Percentiles rank a stretch among this genome's conserved stretches.
Evolutionary conservation across 2,888 invertebrate species (phyloP).

Genomic region (Ommatoiulus sabulosus): DNA sequence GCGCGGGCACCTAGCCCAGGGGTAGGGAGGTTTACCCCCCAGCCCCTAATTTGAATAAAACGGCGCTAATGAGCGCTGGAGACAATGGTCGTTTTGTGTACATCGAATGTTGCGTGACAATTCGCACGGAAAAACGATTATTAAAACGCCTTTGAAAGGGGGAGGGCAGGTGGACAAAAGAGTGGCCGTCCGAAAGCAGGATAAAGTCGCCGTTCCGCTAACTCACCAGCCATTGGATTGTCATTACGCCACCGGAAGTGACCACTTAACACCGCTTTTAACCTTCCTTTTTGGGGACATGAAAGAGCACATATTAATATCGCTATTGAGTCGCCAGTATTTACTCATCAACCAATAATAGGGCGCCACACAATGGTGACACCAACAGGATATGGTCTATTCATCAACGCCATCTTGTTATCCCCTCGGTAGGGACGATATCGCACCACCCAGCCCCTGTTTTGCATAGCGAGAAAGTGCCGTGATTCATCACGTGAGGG

Average conservation of each 20-base stretch:
- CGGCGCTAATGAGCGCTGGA: background rate
- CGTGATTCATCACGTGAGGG: too few species aligned
- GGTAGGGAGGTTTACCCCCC: background rate
- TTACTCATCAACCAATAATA: background rate
- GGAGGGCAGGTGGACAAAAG: background rate
- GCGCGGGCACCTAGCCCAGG: background rate
- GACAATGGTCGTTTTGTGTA: background rate
- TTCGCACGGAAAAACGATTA: background rate
- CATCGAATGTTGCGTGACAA: background rate
- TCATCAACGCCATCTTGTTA: background rate
- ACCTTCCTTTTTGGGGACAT: background rate
- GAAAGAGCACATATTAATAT: background rate
- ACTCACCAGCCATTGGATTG: background rate
- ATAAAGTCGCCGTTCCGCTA: background rate
- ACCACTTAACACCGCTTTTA: background rate
- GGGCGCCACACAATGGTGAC: background rate
- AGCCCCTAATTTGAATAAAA: background rate
- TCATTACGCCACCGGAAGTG: slow-evolving; percentile 38
- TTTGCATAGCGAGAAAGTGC: background rate
- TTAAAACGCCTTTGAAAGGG: background rate
- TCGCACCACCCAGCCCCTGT: background rate
- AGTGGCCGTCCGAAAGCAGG: background rate
- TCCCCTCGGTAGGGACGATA: background rate
- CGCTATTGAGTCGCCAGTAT: slow-evolving; percentile 20
- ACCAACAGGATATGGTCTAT: background rate